Percentiles rank a stretch among this genome's conserved stretches.
phyloP scores from a whole-genome alignment of 2,797 vertebrate species.

The Acanthis flammea region DNA sequence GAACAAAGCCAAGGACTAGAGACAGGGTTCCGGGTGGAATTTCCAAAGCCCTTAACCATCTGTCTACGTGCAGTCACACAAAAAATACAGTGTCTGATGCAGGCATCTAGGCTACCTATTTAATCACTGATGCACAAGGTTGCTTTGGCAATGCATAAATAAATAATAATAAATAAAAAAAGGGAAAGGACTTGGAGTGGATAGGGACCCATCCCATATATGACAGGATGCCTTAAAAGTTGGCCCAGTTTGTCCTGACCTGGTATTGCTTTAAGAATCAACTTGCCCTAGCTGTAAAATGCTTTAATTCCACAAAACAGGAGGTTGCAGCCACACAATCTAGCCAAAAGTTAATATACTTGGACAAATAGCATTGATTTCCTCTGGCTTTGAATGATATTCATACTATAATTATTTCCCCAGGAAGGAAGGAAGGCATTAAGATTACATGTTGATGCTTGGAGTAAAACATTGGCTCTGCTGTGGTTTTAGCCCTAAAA shows the following conservation, averaged over 20 bases:
- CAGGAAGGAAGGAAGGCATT: background rate
- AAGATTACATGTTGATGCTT: background rate
- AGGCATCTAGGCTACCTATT: background rate
- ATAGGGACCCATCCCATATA: background rate
- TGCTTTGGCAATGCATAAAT: background rate
- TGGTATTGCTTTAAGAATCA: background rate
- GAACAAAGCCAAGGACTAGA: background rate
- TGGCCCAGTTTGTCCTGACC: background rate
- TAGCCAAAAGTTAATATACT: background rate
- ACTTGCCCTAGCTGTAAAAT: background rate
- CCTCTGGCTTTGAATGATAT: background rate
- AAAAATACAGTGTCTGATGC: background rate
- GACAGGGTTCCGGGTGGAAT: background rate
- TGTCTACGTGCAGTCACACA: background rate
- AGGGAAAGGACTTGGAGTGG: background rate
- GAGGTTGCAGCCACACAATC: background rate
- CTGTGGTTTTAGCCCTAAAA: background rate
- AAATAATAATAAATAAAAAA: background rate
- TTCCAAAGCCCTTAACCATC: background rate
- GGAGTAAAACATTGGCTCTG: background rate
- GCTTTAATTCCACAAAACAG: background rate
- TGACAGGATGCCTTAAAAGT: background rate
- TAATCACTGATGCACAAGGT: background rate
- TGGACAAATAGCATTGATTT: background rate
- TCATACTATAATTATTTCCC: background rate